Percentiles rank a stretch among this genome's conserved stretches.
These are phyloP conservation scores for Oncorhynchus keta DNA, from an alignment of 2,113 vertebrate genomes.

Conservation along the genomic window DNA sequence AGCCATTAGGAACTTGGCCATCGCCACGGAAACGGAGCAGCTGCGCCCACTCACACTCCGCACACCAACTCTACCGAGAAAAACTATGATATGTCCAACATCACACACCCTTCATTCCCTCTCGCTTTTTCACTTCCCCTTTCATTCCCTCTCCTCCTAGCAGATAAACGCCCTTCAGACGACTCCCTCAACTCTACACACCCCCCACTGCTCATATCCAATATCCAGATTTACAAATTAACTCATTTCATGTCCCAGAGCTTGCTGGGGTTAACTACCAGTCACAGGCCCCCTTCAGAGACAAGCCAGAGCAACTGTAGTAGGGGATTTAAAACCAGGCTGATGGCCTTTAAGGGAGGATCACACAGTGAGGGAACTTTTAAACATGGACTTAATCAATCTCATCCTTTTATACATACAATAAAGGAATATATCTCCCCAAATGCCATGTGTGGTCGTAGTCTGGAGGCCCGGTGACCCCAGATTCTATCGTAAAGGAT, in stretches of 20 bases:
- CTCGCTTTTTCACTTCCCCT: background rate
- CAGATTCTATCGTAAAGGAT: constrained; percentile 18
- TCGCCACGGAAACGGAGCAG: constrained; percentile 59
- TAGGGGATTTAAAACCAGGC: background rate
- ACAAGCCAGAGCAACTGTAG: constrained; percentile 9
- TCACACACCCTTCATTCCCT: background rate
- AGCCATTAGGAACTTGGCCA: constrained; percentile 64
- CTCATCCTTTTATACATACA: background rate
- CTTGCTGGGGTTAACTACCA: background rate
- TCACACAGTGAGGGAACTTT: constrained; percentile 1
- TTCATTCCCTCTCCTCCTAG: background rate
- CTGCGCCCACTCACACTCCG: constrained; percentile 52
- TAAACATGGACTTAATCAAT: constrained; percentile 26
- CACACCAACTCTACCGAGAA: background rate
- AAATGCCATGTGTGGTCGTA: constrained; percentile 18
- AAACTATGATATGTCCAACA: too few species aligned
- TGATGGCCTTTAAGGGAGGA: constrained; percentile 5
- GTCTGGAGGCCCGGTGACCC: background rate
- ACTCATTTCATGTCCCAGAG: constrained; percentile 12
- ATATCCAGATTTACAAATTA: background rate
- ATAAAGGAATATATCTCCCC: constrained; percentile 8
- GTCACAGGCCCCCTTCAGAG: background rate
- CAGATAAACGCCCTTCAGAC: background rate
- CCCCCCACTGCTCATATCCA: background rate
- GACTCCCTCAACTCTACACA: constrained; percentile 1